phyloP scores from a whole-genome alignment of 2,888 invertebrate genomes.

The Eupithecia centaureata region DNA sequence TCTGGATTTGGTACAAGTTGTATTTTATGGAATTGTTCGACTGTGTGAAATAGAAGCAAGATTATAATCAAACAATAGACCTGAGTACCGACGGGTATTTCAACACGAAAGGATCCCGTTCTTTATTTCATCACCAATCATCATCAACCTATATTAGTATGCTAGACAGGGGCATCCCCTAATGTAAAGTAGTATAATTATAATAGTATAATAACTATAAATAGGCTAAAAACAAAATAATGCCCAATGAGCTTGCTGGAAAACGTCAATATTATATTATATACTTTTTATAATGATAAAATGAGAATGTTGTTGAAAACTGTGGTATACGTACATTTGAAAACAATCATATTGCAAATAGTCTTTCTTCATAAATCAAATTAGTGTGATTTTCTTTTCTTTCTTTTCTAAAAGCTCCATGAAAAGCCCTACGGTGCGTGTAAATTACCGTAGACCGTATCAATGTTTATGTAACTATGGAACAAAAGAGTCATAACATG shows the following conservation, averaged over 20 bases:
- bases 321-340: no score
- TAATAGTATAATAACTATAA: not conserved
- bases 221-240: not conserved
- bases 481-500: slow-evolving; percentile 43
- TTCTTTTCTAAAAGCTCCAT: not conserved
- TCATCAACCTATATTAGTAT: no score
- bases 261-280: not conserved
- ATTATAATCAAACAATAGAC: slow-evolving; percentile 12
- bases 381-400: not conserved
- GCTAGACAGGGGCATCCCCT: no score
- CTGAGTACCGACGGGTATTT: not conserved
- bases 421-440: not conserved
- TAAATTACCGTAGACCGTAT: slow-evolving; percentile 24
- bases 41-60: slow-evolving; percentile 8
- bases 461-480: slow-evolving; percentile 35
- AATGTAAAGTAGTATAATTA: no score
- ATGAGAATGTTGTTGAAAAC: no score
- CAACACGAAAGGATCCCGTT: not conserved
- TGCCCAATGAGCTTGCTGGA: not conserved
- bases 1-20: not conserved
- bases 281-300: no score
- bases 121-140: not conserved
- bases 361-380: no score
- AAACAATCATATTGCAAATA: no score
- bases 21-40: not conserved